Conservation (phyloP, 23 tunicate species). For the Ciona savignyi region DNA sequence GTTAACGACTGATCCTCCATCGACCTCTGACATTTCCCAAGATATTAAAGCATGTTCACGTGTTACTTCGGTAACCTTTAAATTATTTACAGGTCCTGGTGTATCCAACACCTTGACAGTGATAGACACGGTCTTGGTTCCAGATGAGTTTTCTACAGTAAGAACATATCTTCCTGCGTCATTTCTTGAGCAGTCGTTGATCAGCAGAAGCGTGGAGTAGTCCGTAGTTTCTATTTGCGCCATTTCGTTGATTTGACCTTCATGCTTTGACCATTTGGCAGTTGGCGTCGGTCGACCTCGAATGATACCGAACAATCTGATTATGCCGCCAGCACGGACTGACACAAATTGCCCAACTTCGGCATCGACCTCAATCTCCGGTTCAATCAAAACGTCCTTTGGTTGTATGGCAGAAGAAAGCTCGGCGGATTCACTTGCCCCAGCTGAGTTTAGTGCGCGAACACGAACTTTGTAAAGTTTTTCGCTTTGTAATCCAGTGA, state of each 20-base stretch:
- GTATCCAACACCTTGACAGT: slow-evolving; percentile 51
- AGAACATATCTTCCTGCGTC: slow-evolving; percentile 32
- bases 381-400: slow-evolving; percentile 60
- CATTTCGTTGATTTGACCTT: slow-evolving; percentile 47
- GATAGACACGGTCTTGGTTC: slow-evolving; percentile 6
- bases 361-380: slow-evolving; percentile 79
- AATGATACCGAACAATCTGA: slow-evolving; percentile 42
- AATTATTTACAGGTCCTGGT: slow-evolving; percentile 39
- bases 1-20: slow-evolving; percentile 53
- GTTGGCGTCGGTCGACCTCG: slow-evolving; percentile 79
- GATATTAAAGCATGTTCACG: slow-evolving; percentile 3
- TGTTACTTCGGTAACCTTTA: slow-evolving; percentile 11
- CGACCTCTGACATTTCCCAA: slow-evolving; percentile 25
- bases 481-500: slow-evolving; percentile 53
- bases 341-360: slow-evolving; percentile 54
- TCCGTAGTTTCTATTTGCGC: slow-evolving; percentile 65
- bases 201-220: slow-evolving; percentile 4
- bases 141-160: slow-evolving; percentile 9
- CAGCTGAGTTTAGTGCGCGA: slow-evolving; percentile 66
- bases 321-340: slow-evolving; percentile 58
- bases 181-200: slow-evolving; percentile 21
- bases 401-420: slow-evolving; percentile 50
- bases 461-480: slow-evolving; percentile 55
- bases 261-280: slow-evolving; percentile 73
- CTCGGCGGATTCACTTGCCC: slow-evolving; percentile 41